These are phyloP conservation scores for Thereva nobilitata DNA, from an alignment of 2,888 invertebrate species.

Conservation along the genomic window DNA sequence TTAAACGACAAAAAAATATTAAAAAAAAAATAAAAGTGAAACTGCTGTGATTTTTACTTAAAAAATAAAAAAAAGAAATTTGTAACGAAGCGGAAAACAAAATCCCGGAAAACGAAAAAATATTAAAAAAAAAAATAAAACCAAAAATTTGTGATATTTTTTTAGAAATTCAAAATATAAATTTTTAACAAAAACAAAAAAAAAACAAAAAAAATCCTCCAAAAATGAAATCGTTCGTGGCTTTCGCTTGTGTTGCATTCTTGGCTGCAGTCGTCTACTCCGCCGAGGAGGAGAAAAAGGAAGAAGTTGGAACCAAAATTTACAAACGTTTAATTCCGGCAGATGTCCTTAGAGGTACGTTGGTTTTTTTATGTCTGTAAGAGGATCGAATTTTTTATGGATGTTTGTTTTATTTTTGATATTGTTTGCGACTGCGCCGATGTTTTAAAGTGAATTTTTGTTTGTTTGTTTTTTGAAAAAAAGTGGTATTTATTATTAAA, in stretches of 20 bases:
- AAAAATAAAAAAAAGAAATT: constrained; percentile 16
- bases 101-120: constrained; percentile 7
- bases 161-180: constrained; percentile 33
- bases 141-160: constrained; percentile 38
- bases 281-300: constrained; percentile 56
- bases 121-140: constrained; percentile 3
- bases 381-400: too few species aligned
- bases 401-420: too few species aligned
- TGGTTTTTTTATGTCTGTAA: too few species aligned
- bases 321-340: constrained; percentile 85
- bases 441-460: too few species aligned
- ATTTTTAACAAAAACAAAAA: constrained; percentile 23
- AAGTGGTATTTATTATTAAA: too few species aligned
- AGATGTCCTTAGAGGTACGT: constrained; percentile 83
- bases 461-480: too few species aligned
- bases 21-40: constrained; percentile 14
- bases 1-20: constrained; percentile 7
- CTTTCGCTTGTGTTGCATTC: constrained; percentile 48
- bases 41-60: constrained; percentile 15
- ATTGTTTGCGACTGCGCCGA: too few species aligned
- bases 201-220: constrained; percentile 23
- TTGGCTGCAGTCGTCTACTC: constrained; percentile 60
- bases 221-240: constrained; percentile 46
- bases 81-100: constrained; percentile 29
- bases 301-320: constrained; percentile 66